Base-by-base conservation (phyloP, 2,797 vertebrate species). In the Melopsittacus undulatus region DNA sequence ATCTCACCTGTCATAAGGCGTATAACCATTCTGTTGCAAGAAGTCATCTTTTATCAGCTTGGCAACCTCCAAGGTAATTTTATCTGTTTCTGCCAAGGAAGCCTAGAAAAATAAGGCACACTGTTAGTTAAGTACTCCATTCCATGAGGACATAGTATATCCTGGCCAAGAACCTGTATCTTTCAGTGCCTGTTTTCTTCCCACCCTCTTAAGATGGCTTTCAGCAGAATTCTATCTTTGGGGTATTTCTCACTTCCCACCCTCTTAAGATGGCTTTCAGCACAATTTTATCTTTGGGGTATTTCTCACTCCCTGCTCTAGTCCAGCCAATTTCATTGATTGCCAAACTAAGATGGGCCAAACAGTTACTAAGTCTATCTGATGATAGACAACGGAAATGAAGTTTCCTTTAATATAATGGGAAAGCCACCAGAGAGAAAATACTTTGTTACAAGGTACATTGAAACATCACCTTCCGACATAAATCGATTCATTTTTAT, bases 11-110 rank as follows among this genome's bases (percentile, higher is more conserved):
- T 99, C 99, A 8, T 99, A 99, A 38, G 99, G 98, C 0, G 99
- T 99, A 79, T 99, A 99, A 90, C 99, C 99, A 54, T 99, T 99
- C 98, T 99, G 99, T 94, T 99, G 99, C 95, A 99, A 98, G 97
- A 99, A 99, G 98, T 99, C 99, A 34, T 99, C 99, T 96, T 99
- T 99, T 81, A 99, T 98, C 96, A 99, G 98, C 95, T 99, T 99
- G 67, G 99, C 99, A 67, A 99, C 99, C 95, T 99, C 99, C 94
- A 99, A 96, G 32, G 99, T 99, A 94, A 99, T 99, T 98, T 99
- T 99, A 98, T 99, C 99, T 1, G 98, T 98, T 97, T 99, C 99
- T 93, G 99, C 99, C 78, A 99, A 98, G 66, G 99, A 99, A 83
- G 99, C 99, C 99, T 99, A 96, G 59, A 91, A 96, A 89, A 48